Base-by-base conservation (phyloP, 1,140 invertebrate species). In the Triops cancriformis region DNA sequence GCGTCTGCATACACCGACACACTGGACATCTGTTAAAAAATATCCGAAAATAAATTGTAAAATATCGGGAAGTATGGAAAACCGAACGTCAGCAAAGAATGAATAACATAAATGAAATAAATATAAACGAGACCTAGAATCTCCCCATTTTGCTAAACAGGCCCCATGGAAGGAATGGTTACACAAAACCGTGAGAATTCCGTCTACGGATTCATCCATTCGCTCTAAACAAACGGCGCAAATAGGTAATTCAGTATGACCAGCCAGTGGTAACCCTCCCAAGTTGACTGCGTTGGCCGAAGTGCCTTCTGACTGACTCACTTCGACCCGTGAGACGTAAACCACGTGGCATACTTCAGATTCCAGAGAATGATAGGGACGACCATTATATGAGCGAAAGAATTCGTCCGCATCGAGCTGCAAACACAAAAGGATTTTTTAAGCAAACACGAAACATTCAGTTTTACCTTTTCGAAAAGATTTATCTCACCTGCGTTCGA, bases 131-230 rank as follows among this genome's bases (percentile, higher is more conserved):
- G 80, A 88, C 83, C 86, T 96, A 26, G 92, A 94, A 84, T 98
- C 96, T n/a, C 93, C 91, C 97, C 98, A 99, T 84, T 98, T 93
- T 76, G 93, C 90, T 41, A 99, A 86, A 85, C 98, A 99, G 80
- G 90, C 91, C 23, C 93, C 91, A 86, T 99, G 98, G 85, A 99
- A 99, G 0, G 96, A 92, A 86, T 99, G 98, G 86, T 99, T 98
- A 84, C 98, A 99, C 42, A 99, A 87, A 82, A 99, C 98, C 6
- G 97, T 99, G 76, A 99, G 87, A 80, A 99, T 93, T 3, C 97
- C 96, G 85, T 99, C 97, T 0, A 98, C 94, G 80, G 94, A 96
- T 85, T 99, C 97, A 85, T 99, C 97, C 96, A 96, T 98, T 81
- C 96, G 89, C 85, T 99, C 98, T 83, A 97, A 84, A 84, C 97